phyloP scores from a whole-genome alignment of 1,140 invertebrate species.

The Bradysia coprophila region DNA sequence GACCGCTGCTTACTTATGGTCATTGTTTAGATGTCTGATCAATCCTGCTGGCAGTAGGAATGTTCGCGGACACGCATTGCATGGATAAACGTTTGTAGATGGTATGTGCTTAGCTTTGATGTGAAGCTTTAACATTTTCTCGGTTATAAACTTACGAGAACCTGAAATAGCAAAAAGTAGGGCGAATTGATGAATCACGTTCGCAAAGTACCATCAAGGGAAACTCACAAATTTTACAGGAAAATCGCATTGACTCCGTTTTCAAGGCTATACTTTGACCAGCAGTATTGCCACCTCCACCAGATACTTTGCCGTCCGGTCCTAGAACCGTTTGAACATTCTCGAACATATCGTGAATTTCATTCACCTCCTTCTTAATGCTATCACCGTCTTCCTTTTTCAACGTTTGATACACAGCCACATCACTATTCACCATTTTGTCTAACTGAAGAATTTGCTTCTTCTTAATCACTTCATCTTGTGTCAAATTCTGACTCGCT shows the following conservation, averaged over 20 bases:
- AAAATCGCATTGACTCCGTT: no score
- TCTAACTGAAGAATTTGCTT: constrained; percentile 13
- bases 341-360: constrained; percentile 15
- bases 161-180: no score
- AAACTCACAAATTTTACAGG: not conserved
- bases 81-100: constrained; percentile 41
- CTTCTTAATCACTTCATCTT: constrained; percentile 1
- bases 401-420: constrained; percentile 18
- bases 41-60: constrained; percentile 51
- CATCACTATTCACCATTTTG: constrained; percentile 11
- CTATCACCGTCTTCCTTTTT: constrained; percentile 12
- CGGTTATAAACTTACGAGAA: constrained; percentile 42
- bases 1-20: constrained; percentile 30
- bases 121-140: constrained; percentile 46
- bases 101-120: constrained; percentile 46
- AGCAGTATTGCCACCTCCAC: no score
- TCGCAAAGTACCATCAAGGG: constrained; percentile 1
- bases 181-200: constrained; percentile 6
- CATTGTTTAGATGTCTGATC: constrained; percentile 49
- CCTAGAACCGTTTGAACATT: constrained; percentile 30
- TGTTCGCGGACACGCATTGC: constrained; percentile 44
- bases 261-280: not conserved
- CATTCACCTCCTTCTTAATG: constrained; percentile 17
- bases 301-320: constrained; percentile 38
- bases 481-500: constrained; percentile 2